Conservation (phyloP, 1,140 invertebrate genomes). For the Drosophila guanche region DNA sequence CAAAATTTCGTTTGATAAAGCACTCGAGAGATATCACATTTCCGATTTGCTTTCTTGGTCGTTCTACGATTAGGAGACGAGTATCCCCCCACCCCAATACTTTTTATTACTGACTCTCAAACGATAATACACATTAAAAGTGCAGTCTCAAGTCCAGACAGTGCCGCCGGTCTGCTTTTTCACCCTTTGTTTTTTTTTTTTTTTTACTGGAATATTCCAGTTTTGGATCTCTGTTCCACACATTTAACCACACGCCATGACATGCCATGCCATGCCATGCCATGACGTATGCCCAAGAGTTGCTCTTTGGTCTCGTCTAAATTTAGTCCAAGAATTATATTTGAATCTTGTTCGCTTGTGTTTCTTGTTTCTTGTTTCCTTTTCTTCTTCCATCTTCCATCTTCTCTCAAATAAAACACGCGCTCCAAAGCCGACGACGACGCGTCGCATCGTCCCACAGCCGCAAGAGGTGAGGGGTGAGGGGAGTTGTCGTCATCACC, state of each 20-base stretch:
- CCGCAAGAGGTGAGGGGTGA: not conserved
- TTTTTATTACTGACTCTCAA: too few species aligned
- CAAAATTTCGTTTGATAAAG: too few species aligned
- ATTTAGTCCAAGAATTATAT: constrained; percentile 52
- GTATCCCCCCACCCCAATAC: too few species aligned
- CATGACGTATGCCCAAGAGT: constrained; percentile 55
- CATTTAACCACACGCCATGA: constrained; percentile 17
- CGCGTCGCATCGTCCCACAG: constrained; percentile 5
- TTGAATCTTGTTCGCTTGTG: constrained; percentile 28
- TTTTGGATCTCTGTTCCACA: not conserved
- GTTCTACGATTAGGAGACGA: too few species aligned
- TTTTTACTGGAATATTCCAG: too few species aligned
- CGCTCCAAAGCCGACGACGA: constrained; percentile 13
- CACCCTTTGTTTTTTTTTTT: too few species aligned
- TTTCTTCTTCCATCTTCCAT: not conserved
- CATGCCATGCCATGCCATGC: not conserved
- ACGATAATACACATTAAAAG: too few species aligned
- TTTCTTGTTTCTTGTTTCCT: constrained; percentile 7
- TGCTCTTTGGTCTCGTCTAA: constrained; percentile 57
- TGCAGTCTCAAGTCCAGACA: too few species aligned
- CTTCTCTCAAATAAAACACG: constrained; percentile 30
- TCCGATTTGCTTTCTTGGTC: too few species aligned
- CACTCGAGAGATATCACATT: too few species aligned
- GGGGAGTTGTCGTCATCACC: constrained; percentile 4
- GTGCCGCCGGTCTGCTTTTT: too few species aligned